Base-by-base conservation (phyloP, 2,113 vertebrate genomes). In the Mesembrinibis cayennensis region DNA sequence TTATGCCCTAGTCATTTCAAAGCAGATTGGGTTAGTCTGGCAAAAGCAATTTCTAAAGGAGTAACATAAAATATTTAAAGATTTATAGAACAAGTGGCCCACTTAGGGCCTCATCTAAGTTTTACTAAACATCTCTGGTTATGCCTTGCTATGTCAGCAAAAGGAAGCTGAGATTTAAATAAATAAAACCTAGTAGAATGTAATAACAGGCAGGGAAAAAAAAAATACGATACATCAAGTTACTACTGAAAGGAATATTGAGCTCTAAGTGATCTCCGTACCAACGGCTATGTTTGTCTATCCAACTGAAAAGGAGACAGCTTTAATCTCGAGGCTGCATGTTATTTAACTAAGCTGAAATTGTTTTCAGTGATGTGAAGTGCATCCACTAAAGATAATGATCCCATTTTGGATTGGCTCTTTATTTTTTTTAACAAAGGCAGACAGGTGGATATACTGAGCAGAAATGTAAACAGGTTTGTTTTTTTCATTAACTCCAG, bases 21-120 rank as follows among this genome's bases (percentile, higher is more conserved):
- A 91, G 93, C 78, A 97, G 96, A 95, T 93, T 88, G 88, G 83
- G 95, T 93, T 94, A 88, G 70, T 76, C 94, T 97, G 93, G 78
- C 91, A 96, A 98, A 96, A 96, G 89, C 92, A 52, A 65, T 97
- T 97, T 96, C 87, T 81, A 83, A 90, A 90, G 61, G 92, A 95
- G 78, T 59, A 92, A 87, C 89, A 90, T 91, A 83, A 93, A 95
- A 91, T 95, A 97, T 98, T 98, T 97, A 97, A 97, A 97, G 96
- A 97, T 98, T 97, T 97, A 97, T 97, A 93, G 92, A 96, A 97
- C 96, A 97, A 97, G 88, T 92, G 73, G 96, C 91, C 95, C 85
- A 97, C 94, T 97, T 97, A 96, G 36, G 92, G 93, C 56, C 98
- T 97, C 93, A 93, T 96, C 97, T 97, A 94, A 97, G 94, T 97